A percentile compares a stretch with the other conserved stretches of the same genome.
phyloP scores from a whole-genome alignment of 2,113 vertebrate genomes.

The Phylloscopus whistleri region DNA sequence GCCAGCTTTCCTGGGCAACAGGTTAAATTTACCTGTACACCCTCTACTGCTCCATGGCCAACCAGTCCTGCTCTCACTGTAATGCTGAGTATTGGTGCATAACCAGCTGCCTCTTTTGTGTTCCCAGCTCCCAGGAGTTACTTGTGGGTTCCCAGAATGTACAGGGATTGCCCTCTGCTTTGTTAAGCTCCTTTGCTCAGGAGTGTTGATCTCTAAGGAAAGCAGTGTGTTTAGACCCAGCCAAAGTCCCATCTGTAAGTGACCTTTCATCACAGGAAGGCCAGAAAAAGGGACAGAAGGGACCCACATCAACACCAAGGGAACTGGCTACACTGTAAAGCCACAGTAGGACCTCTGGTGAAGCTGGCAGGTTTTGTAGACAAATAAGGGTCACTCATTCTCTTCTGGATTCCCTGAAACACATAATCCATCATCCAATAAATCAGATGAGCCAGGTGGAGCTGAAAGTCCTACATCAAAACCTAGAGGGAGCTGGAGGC shows the following conservation, averaged over 20 bases:
- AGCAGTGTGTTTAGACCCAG: not conserved
- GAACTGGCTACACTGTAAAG: not conserved
- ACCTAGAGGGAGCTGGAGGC: not conserved
- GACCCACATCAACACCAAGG: not conserved
- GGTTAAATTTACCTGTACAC: not conserved
- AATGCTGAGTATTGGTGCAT: not conserved
- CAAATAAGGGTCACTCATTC: not conserved
- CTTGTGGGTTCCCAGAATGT: not conserved
- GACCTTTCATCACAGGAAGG: not conserved
- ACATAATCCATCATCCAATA: not conserved
- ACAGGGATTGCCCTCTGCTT: not conserved
- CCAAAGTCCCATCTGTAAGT: not conserved
- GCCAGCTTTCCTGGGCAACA: not conserved
- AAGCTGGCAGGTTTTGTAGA: not conserved
- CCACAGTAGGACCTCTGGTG: not conserved
- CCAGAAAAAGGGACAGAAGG: not conserved
- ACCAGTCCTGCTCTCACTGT: not conserved
- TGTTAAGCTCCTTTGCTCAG: not conserved
- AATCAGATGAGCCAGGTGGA: not conserved
- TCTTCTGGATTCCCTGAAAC: not conserved
- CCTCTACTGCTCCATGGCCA: not conserved
- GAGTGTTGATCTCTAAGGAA: not conserved
- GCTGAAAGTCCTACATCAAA: not conserved
- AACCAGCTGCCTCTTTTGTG: not conserved
- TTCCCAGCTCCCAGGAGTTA: not conserved